Conservation (phyloP, 2,888 invertebrate genomes). For the Chaitophorus viminalis region DNA sequence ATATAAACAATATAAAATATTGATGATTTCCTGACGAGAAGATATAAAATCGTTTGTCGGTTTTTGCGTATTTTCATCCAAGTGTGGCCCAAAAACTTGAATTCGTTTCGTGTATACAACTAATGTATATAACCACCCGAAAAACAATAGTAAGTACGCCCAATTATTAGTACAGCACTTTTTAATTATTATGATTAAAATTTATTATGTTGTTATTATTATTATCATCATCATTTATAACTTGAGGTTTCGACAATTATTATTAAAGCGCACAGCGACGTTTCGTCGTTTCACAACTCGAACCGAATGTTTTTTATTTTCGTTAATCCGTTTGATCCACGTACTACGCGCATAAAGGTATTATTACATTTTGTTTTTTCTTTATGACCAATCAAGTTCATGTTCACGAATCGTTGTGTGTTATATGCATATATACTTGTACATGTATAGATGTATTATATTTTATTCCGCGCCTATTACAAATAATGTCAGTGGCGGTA, state of each 20-base stretch:
- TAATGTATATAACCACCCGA: not conserved
- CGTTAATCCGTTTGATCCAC: too few relatives aligned
- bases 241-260: not conserved
- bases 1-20: too few relatives aligned
- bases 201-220: not conserved
- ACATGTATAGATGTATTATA: not conserved
- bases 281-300: not conserved
- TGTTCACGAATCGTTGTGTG: constrained; percentile 12
- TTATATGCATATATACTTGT: not conserved
- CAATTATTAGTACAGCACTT: not conserved
- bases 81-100: too few relatives aligned
- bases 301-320: not conserved
- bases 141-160: not conserved
- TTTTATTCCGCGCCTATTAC: constrained; percentile 35
- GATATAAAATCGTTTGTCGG: not conserved
- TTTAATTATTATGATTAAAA: not conserved
- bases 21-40: too few relatives aligned
- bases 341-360: not conserved
- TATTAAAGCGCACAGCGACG: not conserved
- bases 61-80: not conserved
- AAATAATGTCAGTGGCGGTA: constrained; percentile 28
- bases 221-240: not conserved
- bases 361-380: not conserved
- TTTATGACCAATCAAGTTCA: constrained; percentile 39
- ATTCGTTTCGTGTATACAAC: too few relatives aligned